Evolutionary conservation across 1,140 invertebrate species (phyloP), one percentile per base, ranked within the genome.

Genomic region (Cephus cinctus): DNA sequence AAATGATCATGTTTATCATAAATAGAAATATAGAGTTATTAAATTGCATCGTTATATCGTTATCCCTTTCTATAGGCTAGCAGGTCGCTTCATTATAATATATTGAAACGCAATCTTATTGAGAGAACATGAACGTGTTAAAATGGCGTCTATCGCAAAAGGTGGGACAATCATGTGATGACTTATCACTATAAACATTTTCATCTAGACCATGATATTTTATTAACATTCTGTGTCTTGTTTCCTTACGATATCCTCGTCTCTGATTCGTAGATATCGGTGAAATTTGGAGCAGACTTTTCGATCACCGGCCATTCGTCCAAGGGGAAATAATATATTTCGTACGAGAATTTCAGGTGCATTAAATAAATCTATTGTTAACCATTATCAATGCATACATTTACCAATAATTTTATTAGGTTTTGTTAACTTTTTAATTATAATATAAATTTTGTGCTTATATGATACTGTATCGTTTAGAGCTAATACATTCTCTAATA

Each of bases 281-380:
- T 47, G 87, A 90, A 74, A 84, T 92, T 73, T 90, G 89, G 83
- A 81, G 81, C 54, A 80, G 90, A 69, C 76, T 93, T 48, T 90
- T 93, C 78, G 88, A 93, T 71, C 90, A 93, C 65, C 81, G 85
- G 46, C 87, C 88, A 15, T 90, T 92, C 72, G 67, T 92, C 35
- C 86, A 83, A 75, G 88, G 89, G 44, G 91, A 93, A 82, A 86
- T 92, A 50, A 86, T 86, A 57, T 86, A 82, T 76, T 88, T 90
- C 74, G 65, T 91, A 5, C 84, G 84, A 56, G 89, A 92, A 74
- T 92, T 92, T 73, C 89, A 93, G 81, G 88, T 90, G 80, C 70
- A 43, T 49, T 47, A 22, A 32, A 47, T 8, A 19, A 41, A 21
- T 34, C 36, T 54, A 36, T 54, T 14, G 46, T 36, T 35, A n/a